Evolutionary conservation across 2,797 vertebrate genomes (phyloP), one percentile per base, ranked within the genome.

Genomic region (Micropoecilia bifurca): DNA sequence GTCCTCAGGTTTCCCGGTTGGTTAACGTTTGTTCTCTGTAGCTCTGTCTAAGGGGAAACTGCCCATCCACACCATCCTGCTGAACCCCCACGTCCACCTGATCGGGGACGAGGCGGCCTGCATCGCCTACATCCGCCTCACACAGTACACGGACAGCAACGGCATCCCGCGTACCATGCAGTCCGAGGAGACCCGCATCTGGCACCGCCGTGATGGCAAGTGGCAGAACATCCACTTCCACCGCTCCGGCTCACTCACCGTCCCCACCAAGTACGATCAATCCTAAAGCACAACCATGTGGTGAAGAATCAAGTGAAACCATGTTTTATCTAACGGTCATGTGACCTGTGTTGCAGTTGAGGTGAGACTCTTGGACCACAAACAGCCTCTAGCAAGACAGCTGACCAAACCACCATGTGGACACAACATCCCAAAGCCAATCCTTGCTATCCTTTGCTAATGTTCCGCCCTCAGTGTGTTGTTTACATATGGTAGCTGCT

Each of bases 181-280:
- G 95, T 97, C 98, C 0, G 98, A 99, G 92, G 98, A 99, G 92
- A 99, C 98, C 0, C 96, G 98, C 0, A 97, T 99, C 88, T 99
- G 98, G 98, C 98, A 99, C 90, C 98, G 98, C 79, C 97, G 97
- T 0, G 98, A 99, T 73, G 95, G 96, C 78, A 99, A 99, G 90
- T 99, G 98, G 98, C 98, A 99, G 94, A 99, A 98, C 25, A 97
- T 99, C 88, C 98, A 99, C 91, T 99, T 99, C 94, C 98, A 99
- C 85, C 97, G 98, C 89, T 99, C 98, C 0, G 98, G 98, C 73
- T 97, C 98, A 0, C 97, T 97, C 78, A 98, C 97, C 12, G 95
- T 98, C 76, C 97, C 98, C 85, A 94, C 94, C 95, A 98, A 98
- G 97, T 99, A 80, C 7, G 74, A 1, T 4, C 30, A 20, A 22